Conservation (phyloP, 2,888 invertebrate species). For the Steinernema hermaphroditum region DNA sequence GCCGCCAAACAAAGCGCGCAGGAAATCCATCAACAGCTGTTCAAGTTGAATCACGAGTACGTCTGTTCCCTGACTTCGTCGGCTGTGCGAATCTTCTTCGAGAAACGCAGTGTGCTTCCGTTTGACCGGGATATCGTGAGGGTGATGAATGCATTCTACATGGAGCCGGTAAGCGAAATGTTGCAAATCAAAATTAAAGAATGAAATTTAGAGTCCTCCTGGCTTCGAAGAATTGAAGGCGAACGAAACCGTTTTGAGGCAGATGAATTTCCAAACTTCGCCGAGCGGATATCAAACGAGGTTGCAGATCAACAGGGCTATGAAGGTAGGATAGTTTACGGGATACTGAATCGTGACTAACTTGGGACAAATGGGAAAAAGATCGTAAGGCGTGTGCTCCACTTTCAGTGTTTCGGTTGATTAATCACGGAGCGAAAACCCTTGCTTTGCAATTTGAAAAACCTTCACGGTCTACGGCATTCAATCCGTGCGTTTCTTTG, state of each 20-base stretch:
- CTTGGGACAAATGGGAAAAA: background rate
- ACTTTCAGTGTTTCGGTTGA: too few relatives aligned
- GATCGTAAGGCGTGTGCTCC: too few relatives aligned
- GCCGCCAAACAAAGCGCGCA: background rate
- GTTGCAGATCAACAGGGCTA: background rate
- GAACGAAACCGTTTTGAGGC: background rate
- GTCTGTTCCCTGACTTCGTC: background rate
- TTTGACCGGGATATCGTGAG: background rate
- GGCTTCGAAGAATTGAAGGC: background rate
- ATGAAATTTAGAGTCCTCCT: background rate
- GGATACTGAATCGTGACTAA: too few relatives aligned
- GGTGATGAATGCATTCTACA: background rate
- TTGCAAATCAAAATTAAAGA: background rate
- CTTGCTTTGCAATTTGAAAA: too few relatives aligned
- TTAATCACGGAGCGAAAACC: too few relatives aligned
- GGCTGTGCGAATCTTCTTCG: constrained; percentile 2
- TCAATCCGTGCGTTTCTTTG: background rate
- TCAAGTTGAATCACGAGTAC: background rate
- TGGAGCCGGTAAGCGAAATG: background rate
- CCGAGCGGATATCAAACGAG: background rate
- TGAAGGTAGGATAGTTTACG: too few relatives aligned
- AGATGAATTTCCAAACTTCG: background rate
- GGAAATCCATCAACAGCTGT: background rate
- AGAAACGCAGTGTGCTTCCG: constrained; percentile 11
- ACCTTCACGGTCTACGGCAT: too few relatives aligned